Evolutionary conservation across 2,888 invertebrate species (phyloP).

Genomic region (Polydrusus cervinus): DNA sequence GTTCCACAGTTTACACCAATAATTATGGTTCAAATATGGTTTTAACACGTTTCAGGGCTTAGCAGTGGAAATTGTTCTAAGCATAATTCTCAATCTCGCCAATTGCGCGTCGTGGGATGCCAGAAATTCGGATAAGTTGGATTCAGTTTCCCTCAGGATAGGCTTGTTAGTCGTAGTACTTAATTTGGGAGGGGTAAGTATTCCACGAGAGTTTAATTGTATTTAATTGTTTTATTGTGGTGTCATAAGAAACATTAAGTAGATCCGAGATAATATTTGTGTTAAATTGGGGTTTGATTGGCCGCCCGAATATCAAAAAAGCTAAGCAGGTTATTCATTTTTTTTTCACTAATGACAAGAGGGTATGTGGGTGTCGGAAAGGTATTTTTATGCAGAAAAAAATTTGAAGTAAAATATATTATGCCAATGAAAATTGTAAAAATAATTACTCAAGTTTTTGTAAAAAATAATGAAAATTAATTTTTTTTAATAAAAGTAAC

Average conservation of each 20-base stretch:
- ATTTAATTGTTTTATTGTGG: constrained; percentile 6
- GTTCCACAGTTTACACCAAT: not conserved
- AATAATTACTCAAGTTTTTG: no score
- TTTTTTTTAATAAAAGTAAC: no score
- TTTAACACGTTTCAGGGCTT: constrained; percentile 71
- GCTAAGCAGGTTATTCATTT: no score
- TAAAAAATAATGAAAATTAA: no score
- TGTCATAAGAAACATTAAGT: not conserved
- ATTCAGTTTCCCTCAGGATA: constrained; percentile 79
- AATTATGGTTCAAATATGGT: not conserved
- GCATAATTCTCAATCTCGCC: constrained; percentile 77
- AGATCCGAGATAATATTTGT: no score
- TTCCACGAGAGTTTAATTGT: not conserved
- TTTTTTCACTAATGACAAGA: no score
- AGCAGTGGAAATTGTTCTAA: constrained; percentile 77
- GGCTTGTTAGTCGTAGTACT: constrained; percentile 79
- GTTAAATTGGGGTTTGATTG: no score
- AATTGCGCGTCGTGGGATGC: constrained; percentile 83
- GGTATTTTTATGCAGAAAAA: no score
- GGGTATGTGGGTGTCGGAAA: no score
- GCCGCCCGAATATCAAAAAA: no score
- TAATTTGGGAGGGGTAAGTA: constrained; percentile 78
- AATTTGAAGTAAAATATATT: no score
- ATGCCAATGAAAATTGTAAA: no score
- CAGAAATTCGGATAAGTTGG: constrained; percentile 76